A percentile compares a stretch with the other conserved stretches of the same genome.
Conservation (phyloP, 35 echinoderm and acorn worm genomes). For the Acanthaster planci region DNA sequence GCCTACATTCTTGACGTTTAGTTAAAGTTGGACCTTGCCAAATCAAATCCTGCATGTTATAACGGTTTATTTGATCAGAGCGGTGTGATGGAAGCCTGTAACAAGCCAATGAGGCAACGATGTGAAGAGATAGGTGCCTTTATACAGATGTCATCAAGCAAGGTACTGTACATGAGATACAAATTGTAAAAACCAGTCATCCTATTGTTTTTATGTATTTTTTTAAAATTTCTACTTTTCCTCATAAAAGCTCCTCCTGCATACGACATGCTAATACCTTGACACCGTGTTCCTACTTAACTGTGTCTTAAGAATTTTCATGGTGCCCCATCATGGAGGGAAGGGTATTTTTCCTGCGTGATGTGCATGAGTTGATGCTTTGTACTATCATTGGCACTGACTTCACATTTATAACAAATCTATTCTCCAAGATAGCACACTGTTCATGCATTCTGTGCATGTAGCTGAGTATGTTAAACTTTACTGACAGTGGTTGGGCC, state of each 20-base stretch:
- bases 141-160: conserved; percentile 52
- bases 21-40: neutral
- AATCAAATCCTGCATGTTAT: neutral
- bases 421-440: no score
- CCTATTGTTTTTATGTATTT: neutral
- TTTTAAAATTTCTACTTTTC: neutral
- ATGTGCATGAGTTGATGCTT: no score
- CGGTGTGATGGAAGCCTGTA: neutral
- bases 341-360: neutral
- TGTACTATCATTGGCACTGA: no score
- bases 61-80: neutral
- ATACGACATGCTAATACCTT: neutral
- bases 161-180: conserved; percentile 35
- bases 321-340: neutral
- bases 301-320: neutral
- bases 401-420: no score
- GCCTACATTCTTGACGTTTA: no score
- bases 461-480: no score
- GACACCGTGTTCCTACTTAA: neutral
- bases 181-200: neutral
- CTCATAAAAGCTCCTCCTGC: neutral
- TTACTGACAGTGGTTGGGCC: no score
- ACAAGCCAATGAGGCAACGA: conserved; percentile 25
- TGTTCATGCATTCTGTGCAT: no score
- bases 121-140: conserved; percentile 40